Evolutionary conservation across 2,888 invertebrate genomes (phyloP).

Genomic region (Tortrix viridana): DNA sequence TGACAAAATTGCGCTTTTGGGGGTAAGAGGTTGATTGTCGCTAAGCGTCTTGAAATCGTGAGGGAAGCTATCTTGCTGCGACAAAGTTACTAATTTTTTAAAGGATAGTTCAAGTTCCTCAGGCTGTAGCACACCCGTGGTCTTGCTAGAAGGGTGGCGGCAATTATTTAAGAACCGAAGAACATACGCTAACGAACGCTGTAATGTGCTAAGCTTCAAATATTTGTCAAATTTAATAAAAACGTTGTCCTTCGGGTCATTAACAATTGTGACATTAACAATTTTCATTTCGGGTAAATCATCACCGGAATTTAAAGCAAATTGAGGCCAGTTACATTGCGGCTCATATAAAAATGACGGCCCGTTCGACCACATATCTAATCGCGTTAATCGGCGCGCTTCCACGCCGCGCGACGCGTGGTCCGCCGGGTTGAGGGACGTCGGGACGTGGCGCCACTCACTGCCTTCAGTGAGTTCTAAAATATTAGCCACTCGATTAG

Average conservation of each 20-base stretch:
- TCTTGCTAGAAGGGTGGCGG: not conserved
- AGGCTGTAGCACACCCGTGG: not conserved
- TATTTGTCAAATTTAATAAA: not conserved
- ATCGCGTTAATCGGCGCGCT: too few species aligned
- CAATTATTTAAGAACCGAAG: slow-evolving; percentile 1
- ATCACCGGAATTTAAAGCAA: not conserved
- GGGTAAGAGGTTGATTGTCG: not conserved
- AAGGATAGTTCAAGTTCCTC: slow-evolving; percentile 6
- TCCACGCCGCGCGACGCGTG: slow-evolving; percentile 2
- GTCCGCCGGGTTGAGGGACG: slow-evolving; percentile 2
- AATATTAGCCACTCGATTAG: not conserved
- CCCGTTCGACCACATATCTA: not conserved
- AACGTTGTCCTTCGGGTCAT: not conserved
- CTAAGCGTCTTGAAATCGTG: not conserved
- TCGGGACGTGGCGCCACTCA: slow-evolving; percentile 1
- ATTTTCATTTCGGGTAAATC: not conserved
- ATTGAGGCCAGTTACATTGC: not conserved
- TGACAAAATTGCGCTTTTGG: not conserved
- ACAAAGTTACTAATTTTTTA: not conserved
- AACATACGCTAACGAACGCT: not conserved
- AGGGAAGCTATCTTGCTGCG: not conserved
- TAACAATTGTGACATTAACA: not conserved
- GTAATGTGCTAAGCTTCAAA: not conserved
- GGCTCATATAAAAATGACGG: not conserved
- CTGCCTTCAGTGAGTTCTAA: not conserved